These are phyloP conservation scores for Pectinophora gossypiella DNA, from an alignment of 1,140 invertebrate species.

Conservation along the genomic window DNA sequence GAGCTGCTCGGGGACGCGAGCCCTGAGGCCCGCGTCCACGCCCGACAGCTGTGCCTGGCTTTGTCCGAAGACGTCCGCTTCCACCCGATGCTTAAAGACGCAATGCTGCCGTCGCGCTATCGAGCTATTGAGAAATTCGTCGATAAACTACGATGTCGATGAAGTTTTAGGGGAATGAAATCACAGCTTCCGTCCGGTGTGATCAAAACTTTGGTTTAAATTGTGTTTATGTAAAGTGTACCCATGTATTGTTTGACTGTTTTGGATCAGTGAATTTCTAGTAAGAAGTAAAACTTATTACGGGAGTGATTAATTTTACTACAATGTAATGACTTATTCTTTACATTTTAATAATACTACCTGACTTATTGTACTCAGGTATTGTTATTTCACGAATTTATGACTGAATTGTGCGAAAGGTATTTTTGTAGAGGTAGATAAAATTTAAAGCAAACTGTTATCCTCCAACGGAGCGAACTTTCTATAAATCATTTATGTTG, in stretches of 20 bases:
- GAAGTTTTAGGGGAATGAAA: background rate
- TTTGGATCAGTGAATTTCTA: too few relatives aligned
- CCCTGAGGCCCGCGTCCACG: constrained; percentile 87
- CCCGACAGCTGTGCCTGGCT: constrained; percentile 79
- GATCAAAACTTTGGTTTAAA: background rate
- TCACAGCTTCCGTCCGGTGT: background rate
- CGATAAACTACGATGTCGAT: constrained; percentile 55
- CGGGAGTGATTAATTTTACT: constrained; percentile 12
- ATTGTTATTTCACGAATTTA: background rate
- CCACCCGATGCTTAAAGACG: constrained; percentile 79
- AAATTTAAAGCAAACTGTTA: constrained; percentile 25
- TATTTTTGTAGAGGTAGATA: constrained; percentile 43
- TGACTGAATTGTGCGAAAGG: constrained; percentile 54
- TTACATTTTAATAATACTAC: background rate
- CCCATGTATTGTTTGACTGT: too few relatives aligned
- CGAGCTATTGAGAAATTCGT: constrained; percentile 80
- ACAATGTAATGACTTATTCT: background rate
- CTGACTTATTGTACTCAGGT: background rate
- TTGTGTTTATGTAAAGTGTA: background rate
- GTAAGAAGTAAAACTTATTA: background rate
- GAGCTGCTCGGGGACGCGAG: constrained; percentile 91
- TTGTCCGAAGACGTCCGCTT: constrained; percentile 80
- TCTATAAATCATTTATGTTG: background rate
- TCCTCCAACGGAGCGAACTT: constrained; percentile 38
- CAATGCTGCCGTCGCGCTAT: constrained; percentile 79